A percentile compares a stretch with the other conserved stretches of the same genome.
These are phyloP conservation scores for Thymallus thymallus DNA, from an alignment of 2,113 vertebrate genomes.

Conservation along the genomic window DNA sequence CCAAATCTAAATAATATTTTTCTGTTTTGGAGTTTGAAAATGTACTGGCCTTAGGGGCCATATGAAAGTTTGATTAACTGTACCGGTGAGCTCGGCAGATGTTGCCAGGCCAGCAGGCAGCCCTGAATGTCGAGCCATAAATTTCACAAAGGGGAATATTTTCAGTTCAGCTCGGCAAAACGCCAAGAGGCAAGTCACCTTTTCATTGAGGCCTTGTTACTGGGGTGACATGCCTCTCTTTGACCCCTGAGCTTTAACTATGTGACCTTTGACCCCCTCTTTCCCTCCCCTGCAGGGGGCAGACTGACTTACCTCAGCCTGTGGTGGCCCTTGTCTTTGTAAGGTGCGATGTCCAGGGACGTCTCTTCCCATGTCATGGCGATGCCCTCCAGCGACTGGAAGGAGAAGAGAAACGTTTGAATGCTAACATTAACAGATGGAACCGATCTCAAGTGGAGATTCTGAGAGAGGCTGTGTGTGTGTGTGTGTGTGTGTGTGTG, in stretches of 20 bases:
- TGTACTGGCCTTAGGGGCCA: too few species aligned
- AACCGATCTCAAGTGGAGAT: neutral
- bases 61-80: too few species aligned
- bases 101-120: too few species aligned
- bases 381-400: constrained; percentile 71
- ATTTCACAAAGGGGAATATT: too few species aligned
- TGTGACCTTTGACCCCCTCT: constrained; percentile 41
- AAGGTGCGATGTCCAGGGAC: constrained; percentile 66
- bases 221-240: constrained; percentile 15
- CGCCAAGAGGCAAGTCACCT: constrained; percentile 29
- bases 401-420: constrained; percentile 20
- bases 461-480: neutral
- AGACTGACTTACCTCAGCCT: constrained; percentile 66
- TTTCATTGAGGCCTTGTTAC: constrained; percentile 26
- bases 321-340: constrained; percentile 75
- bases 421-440: constrained; percentile 11
- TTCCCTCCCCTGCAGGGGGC: constrained; percentile 7
- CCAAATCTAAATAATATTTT: too few species aligned
- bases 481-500: neutral
- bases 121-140: too few species aligned
- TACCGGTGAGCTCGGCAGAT: too few species aligned
- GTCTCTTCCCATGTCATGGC: constrained; percentile 67
- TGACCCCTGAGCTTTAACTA: constrained; percentile 29
- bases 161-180: too few species aligned
- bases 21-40: too few species aligned